Conservation (phyloP, 92 coral and sea anemone genomes). For the Palythoa caribaeorum region DNA sequence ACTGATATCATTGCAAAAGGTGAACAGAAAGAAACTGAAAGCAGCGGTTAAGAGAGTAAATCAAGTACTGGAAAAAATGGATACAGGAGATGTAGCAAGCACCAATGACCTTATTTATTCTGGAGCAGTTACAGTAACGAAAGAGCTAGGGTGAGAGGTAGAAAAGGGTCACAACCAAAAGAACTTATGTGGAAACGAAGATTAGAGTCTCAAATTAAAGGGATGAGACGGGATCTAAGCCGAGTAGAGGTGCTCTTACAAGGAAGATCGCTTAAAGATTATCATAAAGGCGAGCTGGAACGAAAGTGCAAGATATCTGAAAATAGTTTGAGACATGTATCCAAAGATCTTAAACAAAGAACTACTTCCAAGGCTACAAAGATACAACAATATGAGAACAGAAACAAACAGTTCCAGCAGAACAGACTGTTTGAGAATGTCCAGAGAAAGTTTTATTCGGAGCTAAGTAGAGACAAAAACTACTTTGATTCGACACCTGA, state of each 20-base stretch:
- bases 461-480: slow-evolving; percentile 40
- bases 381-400: slow-evolving; percentile 23
- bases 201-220: slow-evolving; percentile 17
- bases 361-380: slow-evolving; percentile 14
- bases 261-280: not conserved
- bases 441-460: slow-evolving; percentile 22
- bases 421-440: slow-evolving; percentile 34
- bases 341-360: slow-evolving; percentile 53
- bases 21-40: slow-evolving; percentile 42
- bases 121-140: slow-evolving; percentile 34
- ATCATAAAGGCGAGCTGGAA: not conserved
- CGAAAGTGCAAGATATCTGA: not conserved
- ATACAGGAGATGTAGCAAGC: slow-evolving; percentile 35
- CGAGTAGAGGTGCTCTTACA: not conserved
- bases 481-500: slow-evolving; percentile 38
- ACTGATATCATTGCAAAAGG: not conserved
- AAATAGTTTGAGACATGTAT: not conserved
- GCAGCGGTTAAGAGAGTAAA: slow-evolving; percentile 33
- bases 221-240: not conserved
- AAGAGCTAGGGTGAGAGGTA: not conserved
- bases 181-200: not conserved
- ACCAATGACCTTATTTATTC: slow-evolving; percentile 42
- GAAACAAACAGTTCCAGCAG: slow-evolving; percentile 37
- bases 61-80: slow-evolving; percentile 23
- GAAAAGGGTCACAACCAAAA: not conserved